A percentile compares a stretch with the other conserved stretches of the same genome.
Evolutionary conservation across 2,797 vertebrate species (phyloP).

Genomic region (Enteromius paludinosus): DNA sequence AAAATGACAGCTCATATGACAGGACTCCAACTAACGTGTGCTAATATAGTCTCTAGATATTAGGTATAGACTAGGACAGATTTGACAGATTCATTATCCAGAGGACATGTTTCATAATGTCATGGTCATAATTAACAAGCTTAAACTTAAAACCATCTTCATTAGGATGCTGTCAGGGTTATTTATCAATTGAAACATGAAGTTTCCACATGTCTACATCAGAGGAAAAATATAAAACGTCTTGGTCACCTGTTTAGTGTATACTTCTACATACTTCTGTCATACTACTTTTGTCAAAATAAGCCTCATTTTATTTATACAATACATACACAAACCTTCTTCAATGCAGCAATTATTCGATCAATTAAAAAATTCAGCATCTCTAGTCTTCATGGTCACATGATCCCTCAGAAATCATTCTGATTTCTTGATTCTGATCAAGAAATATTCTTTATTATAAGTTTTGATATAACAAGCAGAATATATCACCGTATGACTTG

Average conservation of each 20-base stretch:
- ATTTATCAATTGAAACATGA: not conserved
- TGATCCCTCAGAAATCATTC: not conserved
- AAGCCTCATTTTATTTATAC: not conserved
- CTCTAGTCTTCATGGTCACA: not conserved
- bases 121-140: slow-evolving; percentile 19
- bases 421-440: not conserved
- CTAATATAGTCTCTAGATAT: not conserved
- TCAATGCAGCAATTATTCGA: not conserved
- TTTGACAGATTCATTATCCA: not conserved
- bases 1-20: not conserved
- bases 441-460: not conserved
- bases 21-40: not conserved
- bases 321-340: not conserved
- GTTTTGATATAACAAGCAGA: not conserved
- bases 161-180: slow-evolving; percentile 2
- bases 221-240: not conserved
- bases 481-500: not conserved
- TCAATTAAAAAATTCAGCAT: no score
- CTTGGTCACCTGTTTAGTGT: not conserved
- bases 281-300: not conserved
- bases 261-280: not conserved
- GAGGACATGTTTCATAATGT: not conserved
- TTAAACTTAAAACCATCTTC: slow-evolving; percentile 8
- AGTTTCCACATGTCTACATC: not conserved
- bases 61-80: not conserved